These are phyloP conservation scores for Hylaeus volcanicus DNA, from an alignment of 1,140 invertebrate species.

Conservation along the genomic window DNA sequence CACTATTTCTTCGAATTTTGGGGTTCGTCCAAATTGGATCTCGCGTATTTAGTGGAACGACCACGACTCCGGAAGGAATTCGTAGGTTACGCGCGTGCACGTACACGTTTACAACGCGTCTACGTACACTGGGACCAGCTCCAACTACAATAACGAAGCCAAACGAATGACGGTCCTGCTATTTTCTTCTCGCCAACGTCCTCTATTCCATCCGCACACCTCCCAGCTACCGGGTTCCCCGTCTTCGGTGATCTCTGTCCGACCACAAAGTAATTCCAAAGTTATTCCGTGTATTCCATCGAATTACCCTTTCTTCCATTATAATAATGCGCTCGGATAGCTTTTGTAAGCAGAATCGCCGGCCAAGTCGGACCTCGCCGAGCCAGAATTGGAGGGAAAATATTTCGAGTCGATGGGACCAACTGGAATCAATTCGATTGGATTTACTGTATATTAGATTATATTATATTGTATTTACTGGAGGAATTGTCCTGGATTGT, in stretches of 20 bases:
- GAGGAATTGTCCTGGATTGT: no score
- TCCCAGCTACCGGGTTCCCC: neutral
- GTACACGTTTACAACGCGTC: constrained; percentile 26
- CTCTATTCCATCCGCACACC: neutral
- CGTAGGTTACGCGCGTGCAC: constrained; percentile 20
- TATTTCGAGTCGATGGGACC: no score
- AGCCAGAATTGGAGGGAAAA: no score
- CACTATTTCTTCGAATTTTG: constrained; percentile 57
- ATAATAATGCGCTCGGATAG: constrained; percentile 10
- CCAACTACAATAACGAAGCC: constrained; percentile 45
- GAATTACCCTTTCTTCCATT: constrained; percentile 32
- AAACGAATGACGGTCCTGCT: constrained; percentile 51
- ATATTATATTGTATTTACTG: no score
- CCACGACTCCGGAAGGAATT: constrained; percentile 18
- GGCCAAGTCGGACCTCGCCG: neutral
- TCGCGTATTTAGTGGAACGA: constrained; percentile 55
- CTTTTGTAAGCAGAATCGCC: neutral
- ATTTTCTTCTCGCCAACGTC: constrained; percentile 26
- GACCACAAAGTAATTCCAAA: constrained; percentile 33
- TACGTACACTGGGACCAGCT: constrained; percentile 15
- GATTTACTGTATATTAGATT: no score
- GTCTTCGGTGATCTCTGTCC: constrained; percentile 13
- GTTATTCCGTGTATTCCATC: constrained; percentile 32
- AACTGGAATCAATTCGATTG: no score
- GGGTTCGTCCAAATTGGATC: constrained; percentile 61